A percentile compares a stretch with the other conserved stretches of the same genome.
Evolutionary conservation across 2,797 vertebrate genomes (phyloP).

Genomic region (Petrocephalus schoutedeni): DNA sequence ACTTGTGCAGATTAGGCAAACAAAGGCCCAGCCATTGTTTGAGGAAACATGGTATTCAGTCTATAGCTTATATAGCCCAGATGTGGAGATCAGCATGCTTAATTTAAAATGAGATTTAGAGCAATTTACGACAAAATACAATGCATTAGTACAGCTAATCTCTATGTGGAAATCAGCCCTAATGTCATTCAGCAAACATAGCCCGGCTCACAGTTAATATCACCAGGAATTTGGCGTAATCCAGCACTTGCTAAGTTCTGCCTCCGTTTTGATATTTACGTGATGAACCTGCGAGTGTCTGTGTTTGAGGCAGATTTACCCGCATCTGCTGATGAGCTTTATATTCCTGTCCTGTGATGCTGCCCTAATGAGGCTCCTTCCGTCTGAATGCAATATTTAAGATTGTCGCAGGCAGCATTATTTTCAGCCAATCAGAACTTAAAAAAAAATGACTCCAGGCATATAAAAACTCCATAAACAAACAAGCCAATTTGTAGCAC

Average conservation of each 20-base stretch:
- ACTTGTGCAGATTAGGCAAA: neutral
- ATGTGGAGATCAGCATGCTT: neutral
- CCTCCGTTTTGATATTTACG: constrained; percentile 66
- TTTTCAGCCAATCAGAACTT: constrained; percentile 65
- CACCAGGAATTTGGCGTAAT: constrained; percentile 7
- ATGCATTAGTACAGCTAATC: neutral
- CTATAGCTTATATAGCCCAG: neutral
- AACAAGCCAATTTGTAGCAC: constrained; percentile 54
- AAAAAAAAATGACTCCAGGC: constrained; percentile 53
- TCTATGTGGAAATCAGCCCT: neutral
- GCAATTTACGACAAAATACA: neutral
- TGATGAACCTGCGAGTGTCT: constrained; percentile 61
- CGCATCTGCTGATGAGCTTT: constrained; percentile 54
- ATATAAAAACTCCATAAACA: constrained; percentile 50
- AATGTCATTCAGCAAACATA: neutral
- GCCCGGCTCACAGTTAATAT: constrained; percentile 14
- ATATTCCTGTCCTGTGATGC: constrained; percentile 53
- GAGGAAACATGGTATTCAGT: neutral
- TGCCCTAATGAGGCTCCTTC: constrained; percentile 63
- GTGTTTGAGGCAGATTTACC: constrained; percentile 68
- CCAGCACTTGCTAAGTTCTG: constrained; percentile 54
- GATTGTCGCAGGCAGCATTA: constrained; percentile 66
- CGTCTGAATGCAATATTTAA: constrained; percentile 69
- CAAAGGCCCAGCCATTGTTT: neutral
- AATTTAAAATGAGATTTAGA: neutral